These are phyloP conservation scores for Parasteatoda tepidariorum DNA, from an alignment of 1,140 invertebrate species.

Conservation along the genomic window DNA sequence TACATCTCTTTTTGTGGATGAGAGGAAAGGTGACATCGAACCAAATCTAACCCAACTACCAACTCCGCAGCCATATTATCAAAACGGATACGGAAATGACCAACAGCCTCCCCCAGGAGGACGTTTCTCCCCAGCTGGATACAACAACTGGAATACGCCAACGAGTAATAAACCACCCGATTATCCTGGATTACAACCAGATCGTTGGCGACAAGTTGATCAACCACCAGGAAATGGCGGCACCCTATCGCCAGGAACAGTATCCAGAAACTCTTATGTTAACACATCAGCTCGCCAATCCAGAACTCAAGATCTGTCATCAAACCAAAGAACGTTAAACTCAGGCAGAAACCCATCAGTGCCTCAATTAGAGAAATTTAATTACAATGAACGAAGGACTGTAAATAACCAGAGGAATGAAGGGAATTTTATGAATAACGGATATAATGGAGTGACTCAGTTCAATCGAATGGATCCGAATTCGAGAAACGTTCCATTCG, in stretches of 20 bases:
- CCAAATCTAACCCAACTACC: constrained; percentile 53
- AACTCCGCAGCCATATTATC: constrained; percentile 28
- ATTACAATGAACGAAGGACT: constrained; percentile 1
- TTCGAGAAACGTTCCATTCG: background rate
- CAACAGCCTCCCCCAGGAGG: constrained; percentile 2
- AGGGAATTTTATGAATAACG: background rate
- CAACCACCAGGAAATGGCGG: background rate
- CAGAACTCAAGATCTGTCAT: constrained; percentile 4
- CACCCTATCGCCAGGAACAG: background rate
- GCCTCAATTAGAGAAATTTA: constrained; percentile 4
- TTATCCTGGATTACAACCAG: background rate
- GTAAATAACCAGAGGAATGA: too few relatives aligned
- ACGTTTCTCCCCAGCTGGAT: constrained; percentile 23
- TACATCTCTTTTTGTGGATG: constrained; percentile 60
- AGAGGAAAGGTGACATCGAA: constrained; percentile 58
- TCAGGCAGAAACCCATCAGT: background rate
- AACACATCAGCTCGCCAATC: background rate
- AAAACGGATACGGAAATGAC: background rate
- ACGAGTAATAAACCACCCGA: constrained; percentile 15
- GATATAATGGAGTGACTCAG: background rate
- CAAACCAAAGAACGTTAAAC: constrained; percentile 4
- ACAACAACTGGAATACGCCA: constrained; percentile 26
- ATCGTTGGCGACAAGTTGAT: constrained; percentile 23
- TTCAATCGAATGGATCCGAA: constrained; percentile 9
- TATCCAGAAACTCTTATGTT: background rate